phyloP scores from a whole-genome alignment of 2,888 invertebrate genomes.

The Oscheius sp. region DNA sequence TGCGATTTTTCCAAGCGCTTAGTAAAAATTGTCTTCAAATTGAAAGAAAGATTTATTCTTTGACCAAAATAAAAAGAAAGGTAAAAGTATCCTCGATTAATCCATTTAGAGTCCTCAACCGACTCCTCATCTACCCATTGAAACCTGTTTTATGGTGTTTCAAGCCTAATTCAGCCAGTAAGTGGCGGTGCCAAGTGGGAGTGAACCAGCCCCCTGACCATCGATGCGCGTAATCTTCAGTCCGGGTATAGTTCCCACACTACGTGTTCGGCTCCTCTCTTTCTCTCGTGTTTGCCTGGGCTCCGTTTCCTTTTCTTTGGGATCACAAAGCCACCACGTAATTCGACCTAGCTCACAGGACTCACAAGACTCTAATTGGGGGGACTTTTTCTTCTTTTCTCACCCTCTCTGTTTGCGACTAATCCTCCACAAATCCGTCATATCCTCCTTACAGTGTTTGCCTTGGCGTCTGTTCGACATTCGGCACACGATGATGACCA shows the following conservation, averaged over 20 bases:
- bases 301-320: constrained; percentile 28
- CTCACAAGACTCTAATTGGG: neutral
- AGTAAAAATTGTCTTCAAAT: too few relatives aligned
- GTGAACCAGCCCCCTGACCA: constrained; percentile 19
- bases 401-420: constrained; percentile 4
- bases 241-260: neutral
- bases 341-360: constrained; percentile 10
- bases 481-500: too few relatives aligned
- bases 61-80: too few relatives aligned
- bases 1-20: too few relatives aligned
- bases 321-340: constrained; percentile 23
- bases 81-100: too few relatives aligned
- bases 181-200: neutral
- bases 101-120: too few relatives aligned
- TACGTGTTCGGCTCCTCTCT: constrained; percentile 1
- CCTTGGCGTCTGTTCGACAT: constrained; percentile 7
- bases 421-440: constrained; percentile 11
- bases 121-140: too few relatives aligned
- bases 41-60: too few relatives aligned
- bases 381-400: neutral
- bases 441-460: constrained; percentile 13
- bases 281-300: constrained; percentile 8
- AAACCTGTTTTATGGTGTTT: too few relatives aligned
- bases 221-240: constrained; percentile 12
- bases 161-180: neutral